Evolutionary conservation across 2,113 vertebrate species (phyloP).

Genomic region (Myrmophylax atrothorax): DNA sequence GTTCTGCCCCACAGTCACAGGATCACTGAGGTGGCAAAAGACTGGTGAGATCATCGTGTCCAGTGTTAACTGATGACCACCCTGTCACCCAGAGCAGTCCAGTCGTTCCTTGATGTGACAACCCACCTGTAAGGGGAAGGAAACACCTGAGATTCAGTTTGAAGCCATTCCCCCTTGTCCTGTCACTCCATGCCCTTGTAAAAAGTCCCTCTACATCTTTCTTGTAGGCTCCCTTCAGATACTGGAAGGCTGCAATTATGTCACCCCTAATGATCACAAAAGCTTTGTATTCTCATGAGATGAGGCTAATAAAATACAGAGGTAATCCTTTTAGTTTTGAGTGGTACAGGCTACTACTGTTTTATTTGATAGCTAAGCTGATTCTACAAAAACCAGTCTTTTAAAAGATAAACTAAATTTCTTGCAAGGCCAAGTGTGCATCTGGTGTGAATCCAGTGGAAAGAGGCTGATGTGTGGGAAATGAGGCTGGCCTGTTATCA

Average conservation of each 20-base stretch:
- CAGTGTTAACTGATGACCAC: too few relatives aligned
- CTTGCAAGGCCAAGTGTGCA: neutral
- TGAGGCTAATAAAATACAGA: neutral
- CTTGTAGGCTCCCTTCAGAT: too few relatives aligned
- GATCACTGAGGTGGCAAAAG: neutral
- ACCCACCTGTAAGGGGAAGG: neutral
- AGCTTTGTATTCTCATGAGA: neutral
- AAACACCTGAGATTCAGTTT: too few relatives aligned
- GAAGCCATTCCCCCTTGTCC: too few relatives aligned
- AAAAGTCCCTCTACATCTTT: too few relatives aligned
- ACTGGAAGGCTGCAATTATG: too few relatives aligned
- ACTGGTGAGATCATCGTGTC: neutral
- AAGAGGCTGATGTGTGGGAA: neutral
- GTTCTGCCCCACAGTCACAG: neutral
- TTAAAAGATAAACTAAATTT: neutral
- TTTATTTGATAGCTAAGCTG: neutral
- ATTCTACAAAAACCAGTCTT: neutral
- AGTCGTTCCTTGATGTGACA: neutral
- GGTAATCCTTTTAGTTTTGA: neutral
- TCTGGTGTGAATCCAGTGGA: conserved; percentile 3
- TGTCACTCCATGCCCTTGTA: too few relatives aligned
- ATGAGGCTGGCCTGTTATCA: neutral
- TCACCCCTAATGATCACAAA: neutral
- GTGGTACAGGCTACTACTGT: neutral
- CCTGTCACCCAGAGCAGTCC: neutral